These are phyloP conservation scores for Lordiphosa stackelbergi DNA, from an alignment of 1,140 invertebrate species.

Conservation along the genomic window DNA sequence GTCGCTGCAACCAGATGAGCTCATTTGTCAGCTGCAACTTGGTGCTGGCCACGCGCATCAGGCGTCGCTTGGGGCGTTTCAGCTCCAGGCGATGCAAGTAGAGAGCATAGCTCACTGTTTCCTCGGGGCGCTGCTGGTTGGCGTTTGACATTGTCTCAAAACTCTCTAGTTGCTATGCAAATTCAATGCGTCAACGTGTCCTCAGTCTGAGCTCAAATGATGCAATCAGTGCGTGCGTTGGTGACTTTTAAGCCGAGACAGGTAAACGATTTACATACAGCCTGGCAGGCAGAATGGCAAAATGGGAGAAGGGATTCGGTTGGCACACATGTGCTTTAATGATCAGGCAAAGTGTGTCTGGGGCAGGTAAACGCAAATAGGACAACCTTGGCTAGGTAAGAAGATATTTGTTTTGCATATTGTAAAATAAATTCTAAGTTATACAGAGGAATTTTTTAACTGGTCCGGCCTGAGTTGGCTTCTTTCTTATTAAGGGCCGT, in stretches of 20 bases:
- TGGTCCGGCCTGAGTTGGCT: no score
- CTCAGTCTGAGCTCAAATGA: constrained; percentile 40
- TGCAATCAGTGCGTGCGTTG: constrained; percentile 43
- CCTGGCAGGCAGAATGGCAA: background rate
- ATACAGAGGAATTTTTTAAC: no score
- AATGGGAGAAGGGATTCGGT: background rate
- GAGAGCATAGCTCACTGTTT: constrained; percentile 51
- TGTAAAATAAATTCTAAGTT: no score
- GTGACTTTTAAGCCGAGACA: constrained; percentile 41
- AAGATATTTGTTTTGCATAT: no score
- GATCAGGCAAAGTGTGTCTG: background rate
- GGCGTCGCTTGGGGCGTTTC: constrained; percentile 36
- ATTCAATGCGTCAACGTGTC: constrained; percentile 24
- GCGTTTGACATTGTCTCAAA: constrained; percentile 27
- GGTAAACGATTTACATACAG: constrained; percentile 26
- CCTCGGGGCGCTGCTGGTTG: background rate
- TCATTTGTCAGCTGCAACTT: constrained; percentile 57
- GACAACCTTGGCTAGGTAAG: no score
- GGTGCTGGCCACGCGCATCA: constrained; percentile 49
- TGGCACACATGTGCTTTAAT: background rate
- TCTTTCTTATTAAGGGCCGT: no score
- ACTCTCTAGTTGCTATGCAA: constrained; percentile 12
- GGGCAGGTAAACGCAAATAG: no score
- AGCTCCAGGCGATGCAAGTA: constrained; percentile 49
- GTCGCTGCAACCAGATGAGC: constrained; percentile 36